Evolutionary conservation across 2,888 invertebrate species (phyloP).

Genomic region (Rapana venosa): DNA sequence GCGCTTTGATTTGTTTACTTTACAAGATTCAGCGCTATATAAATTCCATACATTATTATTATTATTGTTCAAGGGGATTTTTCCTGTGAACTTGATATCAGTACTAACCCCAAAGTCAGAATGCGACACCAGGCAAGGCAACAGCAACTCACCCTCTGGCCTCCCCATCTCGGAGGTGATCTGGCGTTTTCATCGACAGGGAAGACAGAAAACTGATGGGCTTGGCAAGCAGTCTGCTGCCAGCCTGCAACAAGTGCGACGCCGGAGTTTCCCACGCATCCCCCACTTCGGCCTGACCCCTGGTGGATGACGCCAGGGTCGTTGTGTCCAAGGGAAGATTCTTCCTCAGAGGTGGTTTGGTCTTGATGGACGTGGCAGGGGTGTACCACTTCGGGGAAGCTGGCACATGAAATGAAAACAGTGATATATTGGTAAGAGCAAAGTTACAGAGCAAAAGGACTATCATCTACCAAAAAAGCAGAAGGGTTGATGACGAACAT

Average conservation of each 20-base stretch:
- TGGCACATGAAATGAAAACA: background rate
- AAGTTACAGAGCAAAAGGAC: background rate
- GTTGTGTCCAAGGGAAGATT: background rate
- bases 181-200: slow-evolving; percentile 53
- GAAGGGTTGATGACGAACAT: no score
- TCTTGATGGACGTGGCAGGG: slow-evolving; percentile 37
- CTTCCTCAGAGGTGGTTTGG: background rate
- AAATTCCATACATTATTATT: no score
- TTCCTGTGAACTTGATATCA: no score
- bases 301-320: background rate
- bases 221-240: slow-evolving; percentile 28
- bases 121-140: background rate
- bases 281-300: background rate
- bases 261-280: slow-evolving; percentile 30
- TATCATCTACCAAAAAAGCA: no score
- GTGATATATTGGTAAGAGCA: background rate
- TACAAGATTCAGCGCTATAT: no score
- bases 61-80: no score
- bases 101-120: no score
- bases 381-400: slow-evolving; percentile 26
- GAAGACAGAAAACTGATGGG: slow-evolving; percentile 64
- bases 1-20: no score
- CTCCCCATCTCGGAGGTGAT: slow-evolving; percentile 59
- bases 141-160: slow-evolving; percentile 57
- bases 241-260: background rate